Conservation (phyloP, 2,797 vertebrate genomes). For the Mormyrus proboscirostris region DNA sequence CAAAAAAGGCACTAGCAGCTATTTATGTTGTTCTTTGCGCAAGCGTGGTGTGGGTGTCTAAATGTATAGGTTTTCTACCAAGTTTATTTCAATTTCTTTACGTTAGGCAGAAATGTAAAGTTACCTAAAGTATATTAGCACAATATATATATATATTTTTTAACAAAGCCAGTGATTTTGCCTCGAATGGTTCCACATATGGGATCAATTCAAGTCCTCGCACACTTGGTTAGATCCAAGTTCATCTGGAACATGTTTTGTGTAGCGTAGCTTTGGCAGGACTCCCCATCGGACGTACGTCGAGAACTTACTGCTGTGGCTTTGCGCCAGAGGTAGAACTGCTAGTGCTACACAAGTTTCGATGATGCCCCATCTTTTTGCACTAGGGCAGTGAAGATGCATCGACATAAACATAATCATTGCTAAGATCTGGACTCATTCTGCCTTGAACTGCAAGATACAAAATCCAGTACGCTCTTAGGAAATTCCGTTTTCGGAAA, state of each 20-base stretch:
- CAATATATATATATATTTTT: background rate
- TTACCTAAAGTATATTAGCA: constrained; percentile 7
- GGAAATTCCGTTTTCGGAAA: background rate
- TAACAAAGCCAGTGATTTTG: constrained; percentile 55
- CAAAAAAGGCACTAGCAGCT: background rate
- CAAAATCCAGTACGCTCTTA: background rate
- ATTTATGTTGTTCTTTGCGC: background rate
- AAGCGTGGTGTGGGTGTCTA: background rate
- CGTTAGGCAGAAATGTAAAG: background rate
- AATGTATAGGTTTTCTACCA: background rate
- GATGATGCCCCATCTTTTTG: background rate
- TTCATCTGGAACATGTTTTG: constrained; percentile 27
- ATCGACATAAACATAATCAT: background rate
- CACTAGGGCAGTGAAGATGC: background rate
- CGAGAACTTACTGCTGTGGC: constrained; percentile 34
- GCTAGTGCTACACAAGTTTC: background rate
- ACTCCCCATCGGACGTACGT: constrained; percentile 29
- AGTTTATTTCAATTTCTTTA: background rate
- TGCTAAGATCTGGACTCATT: background rate
- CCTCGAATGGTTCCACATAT: constrained; percentile 55
- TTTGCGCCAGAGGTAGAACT: background rate
- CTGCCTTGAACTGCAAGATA: background rate
- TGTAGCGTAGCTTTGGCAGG: constrained; percentile 27
- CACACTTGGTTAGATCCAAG: constrained; percentile 7
- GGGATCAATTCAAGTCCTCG: constrained; percentile 47